phyloP scores from a whole-genome alignment of 2,797 vertebrate species.

The Tragelaphus oryx region DNA sequence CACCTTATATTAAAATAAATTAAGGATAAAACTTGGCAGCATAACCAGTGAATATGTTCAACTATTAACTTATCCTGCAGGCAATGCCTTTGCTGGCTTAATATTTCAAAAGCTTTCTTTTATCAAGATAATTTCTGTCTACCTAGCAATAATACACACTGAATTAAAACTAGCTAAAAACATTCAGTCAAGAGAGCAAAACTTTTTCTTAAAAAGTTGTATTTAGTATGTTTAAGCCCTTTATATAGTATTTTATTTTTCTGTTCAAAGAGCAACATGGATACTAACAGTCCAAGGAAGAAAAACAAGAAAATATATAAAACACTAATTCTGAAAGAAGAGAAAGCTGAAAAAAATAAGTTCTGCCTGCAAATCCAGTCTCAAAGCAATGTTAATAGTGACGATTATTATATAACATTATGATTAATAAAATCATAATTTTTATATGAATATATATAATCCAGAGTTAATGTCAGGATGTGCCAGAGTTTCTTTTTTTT shows the following conservation, averaged over 20 bases:
- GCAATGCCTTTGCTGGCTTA: conserved; percentile 16
- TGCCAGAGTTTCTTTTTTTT: background rate
- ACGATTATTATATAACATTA: background rate
- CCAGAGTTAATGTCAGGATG: background rate
- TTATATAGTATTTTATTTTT: background rate
- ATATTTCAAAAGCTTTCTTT: conserved; percentile 58
- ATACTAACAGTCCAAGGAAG: background rate
- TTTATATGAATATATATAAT: background rate
- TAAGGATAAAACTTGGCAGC: conserved; percentile 56
- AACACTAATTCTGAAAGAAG: background rate
- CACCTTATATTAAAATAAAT: conserved; percentile 51
- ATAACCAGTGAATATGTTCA: conserved; percentile 26
- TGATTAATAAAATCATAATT: background rate
- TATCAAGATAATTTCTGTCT: conserved; percentile 53
- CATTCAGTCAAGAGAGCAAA: conserved; percentile 26
- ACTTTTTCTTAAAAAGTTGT: background rate
- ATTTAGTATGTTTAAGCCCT: conserved; percentile 9
- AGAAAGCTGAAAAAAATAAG: background rate
- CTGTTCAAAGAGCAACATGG: conserved; percentile 44
- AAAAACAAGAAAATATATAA: background rate
- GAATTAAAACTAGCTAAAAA: conserved; percentile 46
- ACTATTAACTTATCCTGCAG: conserved; percentile 50
- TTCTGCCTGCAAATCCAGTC: background rate
- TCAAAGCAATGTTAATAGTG: background rate
- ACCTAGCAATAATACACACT: background rate